A percentile compares a stretch with the other conserved stretches of the same genome.
Evolutionary conservation across 2,797 vertebrate species (phyloP).

Genomic region (Taenioides sp.): DNA sequence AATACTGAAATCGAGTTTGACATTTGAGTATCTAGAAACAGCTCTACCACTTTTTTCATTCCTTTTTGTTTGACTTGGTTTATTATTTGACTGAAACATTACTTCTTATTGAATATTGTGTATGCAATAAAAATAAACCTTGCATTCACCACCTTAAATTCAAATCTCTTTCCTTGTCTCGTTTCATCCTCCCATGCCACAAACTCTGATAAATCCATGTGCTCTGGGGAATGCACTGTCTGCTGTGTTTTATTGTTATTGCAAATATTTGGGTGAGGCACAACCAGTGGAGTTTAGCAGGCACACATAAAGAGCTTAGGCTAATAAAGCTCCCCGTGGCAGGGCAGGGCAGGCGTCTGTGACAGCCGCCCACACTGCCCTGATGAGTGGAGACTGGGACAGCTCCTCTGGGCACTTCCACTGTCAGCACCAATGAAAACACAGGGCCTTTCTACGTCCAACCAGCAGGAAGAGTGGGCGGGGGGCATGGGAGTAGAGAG

Average conservation of each 20-base stretch:
- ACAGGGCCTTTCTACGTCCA: constrained; percentile 13
- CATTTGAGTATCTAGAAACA: no score
- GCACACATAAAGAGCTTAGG: constrained; percentile 33
- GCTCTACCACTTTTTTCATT: no score
- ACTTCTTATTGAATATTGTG: no score
- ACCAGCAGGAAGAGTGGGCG: constrained; percentile 6
- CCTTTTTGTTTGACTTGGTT: no score
- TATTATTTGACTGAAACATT: no score
- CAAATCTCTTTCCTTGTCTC: no score
- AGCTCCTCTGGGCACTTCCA: constrained; percentile 30
- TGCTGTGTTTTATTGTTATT: constrained; percentile 14
- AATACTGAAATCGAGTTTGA: no score
- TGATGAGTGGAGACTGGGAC: constrained; percentile 31
- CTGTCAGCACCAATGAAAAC: constrained; percentile 27
- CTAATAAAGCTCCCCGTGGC: constrained; percentile 31
- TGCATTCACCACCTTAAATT: no score
- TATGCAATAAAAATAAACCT: no score
- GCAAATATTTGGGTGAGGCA: constrained; percentile 11
- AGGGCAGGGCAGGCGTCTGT: constrained; percentile 35
- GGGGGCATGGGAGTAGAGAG: constrained; percentile 13
- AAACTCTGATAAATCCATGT: no score
- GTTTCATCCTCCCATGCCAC: no score
- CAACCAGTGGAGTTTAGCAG: constrained; percentile 24
- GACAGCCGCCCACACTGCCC: constrained; percentile 43
- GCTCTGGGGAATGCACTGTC: neutral